Evolutionary conservation across 2,888 invertebrate genomes (phyloP).

Genomic region (Meiosimyza decipiens): DNA sequence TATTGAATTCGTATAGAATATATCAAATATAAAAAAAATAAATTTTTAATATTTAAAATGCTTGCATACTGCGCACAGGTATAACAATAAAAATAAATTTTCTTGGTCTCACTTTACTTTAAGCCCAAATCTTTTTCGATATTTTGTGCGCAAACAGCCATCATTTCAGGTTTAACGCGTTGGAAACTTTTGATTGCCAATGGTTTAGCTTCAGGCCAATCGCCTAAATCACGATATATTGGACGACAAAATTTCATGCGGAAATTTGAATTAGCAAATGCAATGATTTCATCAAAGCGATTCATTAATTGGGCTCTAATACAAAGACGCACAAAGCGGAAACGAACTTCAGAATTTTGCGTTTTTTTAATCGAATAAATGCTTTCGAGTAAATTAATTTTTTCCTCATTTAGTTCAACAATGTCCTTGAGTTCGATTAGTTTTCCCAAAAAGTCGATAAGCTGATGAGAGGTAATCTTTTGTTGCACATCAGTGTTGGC

Average conservation of each 20-base stretch:
- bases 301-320: conserved; percentile 78
- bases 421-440: conserved; percentile 71
- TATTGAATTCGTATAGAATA: no score
- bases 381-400: conserved; percentile 70
- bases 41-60: no score
- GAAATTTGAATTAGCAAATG: conserved; percentile 86
- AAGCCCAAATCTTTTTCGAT: conserved; percentile 78
- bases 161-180: conserved; percentile 79
- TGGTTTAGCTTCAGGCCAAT: conserved; percentile 79
- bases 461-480: conserved; percentile 73
- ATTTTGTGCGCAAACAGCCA: conserved; percentile 81
- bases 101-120: conserved; percentile 46
- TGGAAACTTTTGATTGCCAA: conserved; percentile 79
- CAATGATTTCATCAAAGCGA: conserved; percentile 75
- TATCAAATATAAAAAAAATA: no score
- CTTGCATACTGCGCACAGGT: neutral
- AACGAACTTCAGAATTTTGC: conserved; percentile 83
- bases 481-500: conserved; percentile 70
- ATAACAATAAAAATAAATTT: no score
- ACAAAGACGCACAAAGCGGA: conserved; percentile 81
- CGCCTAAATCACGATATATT: conserved; percentile 84
- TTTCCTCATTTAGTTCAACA: conserved; percentile 69
- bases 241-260: conserved; percentile 93
- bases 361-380: conserved; percentile 74
- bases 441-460: conserved; percentile 76